Percentiles rank a stretch among this genome's conserved stretches.
Evolutionary conservation across 30 jellyfish, hydroid and myxozoan species (phyloP).

Genomic region (Kudoa iwatai): DNA sequence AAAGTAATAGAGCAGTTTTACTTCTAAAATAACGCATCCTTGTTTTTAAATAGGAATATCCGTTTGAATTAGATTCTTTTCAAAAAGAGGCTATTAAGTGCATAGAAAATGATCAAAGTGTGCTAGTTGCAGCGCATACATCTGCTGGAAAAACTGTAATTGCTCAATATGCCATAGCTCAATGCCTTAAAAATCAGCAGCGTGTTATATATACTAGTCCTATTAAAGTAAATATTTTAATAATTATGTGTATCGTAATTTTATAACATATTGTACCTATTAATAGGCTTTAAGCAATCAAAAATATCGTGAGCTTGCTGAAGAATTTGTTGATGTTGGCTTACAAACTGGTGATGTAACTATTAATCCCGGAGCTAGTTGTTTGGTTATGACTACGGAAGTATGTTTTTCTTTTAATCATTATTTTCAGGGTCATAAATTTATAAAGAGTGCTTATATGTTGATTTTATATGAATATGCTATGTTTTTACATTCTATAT

Average conservation of each 20-base stretch:
- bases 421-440: not conserved
- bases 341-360: slow-evolving; percentile 86
- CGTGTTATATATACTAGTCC: slow-evolving; percentile 86
- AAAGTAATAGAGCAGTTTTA: too few species aligned
- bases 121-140: slow-evolving; percentile 80
- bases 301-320: slow-evolving; percentile 62
- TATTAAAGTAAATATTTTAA: too few species aligned
- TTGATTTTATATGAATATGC: too few species aligned
- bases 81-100: slow-evolving; percentile 81
- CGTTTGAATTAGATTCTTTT: slow-evolving; percentile 76
- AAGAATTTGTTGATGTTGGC: slow-evolving; percentile 73
- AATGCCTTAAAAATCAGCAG: slow-evolving; percentile 40
- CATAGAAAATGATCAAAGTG: slow-evolving; percentile 43
- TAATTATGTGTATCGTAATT: too few species aligned
- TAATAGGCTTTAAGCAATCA: slow-evolving; percentile 88
- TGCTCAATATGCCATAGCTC: slow-evolving; percentile 37
- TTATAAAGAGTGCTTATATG: too few species aligned
- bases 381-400: slow-evolving; percentile 64
- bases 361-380: slow-evolving; percentile 72
- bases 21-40: too few species aligned
- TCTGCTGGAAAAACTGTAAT: slow-evolving; percentile 96
- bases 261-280: too few species aligned
- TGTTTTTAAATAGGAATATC: slow-evolving; percentile 20
- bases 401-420: too few species aligned
- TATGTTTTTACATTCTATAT: too few species aligned